These are phyloP conservation scores for Eupeodes corollae DNA, from an alignment of 1,140 invertebrate species.

Conservation along the genomic window DNA sequence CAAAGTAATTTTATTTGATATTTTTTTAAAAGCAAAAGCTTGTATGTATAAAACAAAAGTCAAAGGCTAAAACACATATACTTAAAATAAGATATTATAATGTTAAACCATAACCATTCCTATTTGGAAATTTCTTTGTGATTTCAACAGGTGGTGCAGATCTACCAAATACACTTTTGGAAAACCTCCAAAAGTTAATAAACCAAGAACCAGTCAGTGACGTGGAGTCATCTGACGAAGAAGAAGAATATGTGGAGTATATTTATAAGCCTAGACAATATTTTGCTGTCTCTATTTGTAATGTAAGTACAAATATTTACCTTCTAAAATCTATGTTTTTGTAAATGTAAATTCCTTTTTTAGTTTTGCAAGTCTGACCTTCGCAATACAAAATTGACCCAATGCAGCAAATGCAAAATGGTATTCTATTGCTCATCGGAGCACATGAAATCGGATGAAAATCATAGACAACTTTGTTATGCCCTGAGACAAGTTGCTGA, in stretches of 20 bases:
- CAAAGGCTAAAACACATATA: too few relatives aligned
- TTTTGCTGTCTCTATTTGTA: slow-evolving; percentile 29
- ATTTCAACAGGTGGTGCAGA: slow-evolving; percentile 1
- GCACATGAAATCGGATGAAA: slow-evolving; percentile 39
- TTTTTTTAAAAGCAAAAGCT: too few relatives aligned
- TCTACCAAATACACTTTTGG: slow-evolving; percentile 14
- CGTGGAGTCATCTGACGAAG: slow-evolving; percentile 23
- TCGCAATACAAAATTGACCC: slow-evolving; percentile 6
- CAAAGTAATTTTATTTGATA: too few relatives aligned
- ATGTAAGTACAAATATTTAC: slow-evolving; percentile 24
- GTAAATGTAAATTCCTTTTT: background rate
- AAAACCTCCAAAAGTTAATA: slow-evolving; percentile 25
- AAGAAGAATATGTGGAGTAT: slow-evolving; percentile 33
- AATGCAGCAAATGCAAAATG: slow-evolving; percentile 41
- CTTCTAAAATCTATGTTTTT: background rate
- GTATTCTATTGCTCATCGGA: slow-evolving; percentile 42
- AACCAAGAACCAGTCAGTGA: slow-evolving; percentile 24
- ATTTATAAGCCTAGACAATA: slow-evolving; percentile 31
- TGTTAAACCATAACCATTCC: too few relatives aligned
- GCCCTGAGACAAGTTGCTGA: slow-evolving; percentile 26
- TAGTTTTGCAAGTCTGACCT: slow-evolving; percentile 28
- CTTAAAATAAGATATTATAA: too few relatives aligned
- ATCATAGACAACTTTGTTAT: slow-evolving; percentile 41
- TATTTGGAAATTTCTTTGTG: too few relatives aligned
- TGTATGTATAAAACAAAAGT: too few relatives aligned